Conservation (phyloP, 1,140 invertebrate genomes). For the Chironomus striatipennis region DNA sequence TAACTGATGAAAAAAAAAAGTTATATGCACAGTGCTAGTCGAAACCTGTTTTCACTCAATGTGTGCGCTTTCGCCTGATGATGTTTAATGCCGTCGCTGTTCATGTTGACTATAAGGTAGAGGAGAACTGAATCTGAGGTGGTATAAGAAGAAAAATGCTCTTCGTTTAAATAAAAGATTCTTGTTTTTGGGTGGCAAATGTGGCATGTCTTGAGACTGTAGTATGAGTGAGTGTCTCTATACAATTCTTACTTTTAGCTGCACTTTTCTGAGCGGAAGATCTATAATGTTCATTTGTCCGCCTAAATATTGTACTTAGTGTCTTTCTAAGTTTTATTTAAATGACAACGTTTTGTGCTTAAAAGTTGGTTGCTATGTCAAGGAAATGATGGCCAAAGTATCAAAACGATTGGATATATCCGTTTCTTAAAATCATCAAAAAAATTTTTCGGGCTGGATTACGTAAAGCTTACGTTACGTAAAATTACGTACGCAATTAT, state of each 20-base stretch:
- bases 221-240: not conserved
- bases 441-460: no score
- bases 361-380: no score
- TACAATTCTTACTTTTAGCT: no score
- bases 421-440: no score
- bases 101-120: not conserved
- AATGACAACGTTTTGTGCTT: no score
- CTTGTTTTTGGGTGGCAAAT: constrained; percentile 7
- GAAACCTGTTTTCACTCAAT: constrained; percentile 12
- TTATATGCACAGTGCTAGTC: not conserved
- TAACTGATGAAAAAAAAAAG: not conserved
- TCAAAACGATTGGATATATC: no score
- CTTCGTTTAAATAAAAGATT: not conserved
- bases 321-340: no score
- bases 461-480: no score
- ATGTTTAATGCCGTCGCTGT: constrained; percentile 1
- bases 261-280: not conserved
- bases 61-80: not conserved
- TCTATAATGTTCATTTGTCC: not conserved
- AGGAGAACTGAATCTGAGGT: not conserved
- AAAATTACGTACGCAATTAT: no score
- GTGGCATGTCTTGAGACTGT: not conserved
- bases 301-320: not conserved
- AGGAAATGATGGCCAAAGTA: no score
- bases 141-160: not conserved